These are phyloP conservation scores for Cotesia vestalis DNA, from an alignment of 1,140 invertebrate species.

Conservation along the genomic window DNA sequence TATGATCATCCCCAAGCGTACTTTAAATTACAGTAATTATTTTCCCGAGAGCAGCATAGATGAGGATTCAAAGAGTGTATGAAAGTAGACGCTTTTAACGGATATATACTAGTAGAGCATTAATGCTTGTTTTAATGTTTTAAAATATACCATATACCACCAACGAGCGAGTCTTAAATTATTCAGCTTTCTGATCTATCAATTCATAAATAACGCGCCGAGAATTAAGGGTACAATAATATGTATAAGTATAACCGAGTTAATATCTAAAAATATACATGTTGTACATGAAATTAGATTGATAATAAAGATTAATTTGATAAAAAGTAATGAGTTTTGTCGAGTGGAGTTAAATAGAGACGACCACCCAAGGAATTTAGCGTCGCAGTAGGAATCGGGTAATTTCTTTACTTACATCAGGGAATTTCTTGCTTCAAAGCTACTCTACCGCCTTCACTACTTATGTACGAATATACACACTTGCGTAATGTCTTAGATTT, in stretches of 20 bases:
- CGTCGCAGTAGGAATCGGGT: slow-evolving; percentile 2
- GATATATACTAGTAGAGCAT: slow-evolving; percentile 2
- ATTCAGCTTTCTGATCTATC: too few species aligned
- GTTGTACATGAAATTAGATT: too few species aligned
- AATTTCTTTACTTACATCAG: slow-evolving; percentile 9
- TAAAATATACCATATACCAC: not conserved
- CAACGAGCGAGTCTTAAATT: too few species aligned
- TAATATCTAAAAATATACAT: too few species aligned
- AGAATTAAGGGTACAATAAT: too few species aligned
- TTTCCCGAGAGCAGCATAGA: slow-evolving; percentile 16
- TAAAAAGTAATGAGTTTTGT: slow-evolving; percentile 25
- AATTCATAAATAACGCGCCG: too few species aligned
- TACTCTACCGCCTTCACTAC: not conserved
- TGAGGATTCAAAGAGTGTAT: slow-evolving; percentile 27
- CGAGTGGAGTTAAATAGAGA: slow-evolving; percentile 10
- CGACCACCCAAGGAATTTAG: slow-evolving; percentile 30
- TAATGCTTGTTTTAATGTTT: slow-evolving; percentile 10
- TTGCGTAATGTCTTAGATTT: not conserved
- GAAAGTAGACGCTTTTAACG: slow-evolving; percentile 24
- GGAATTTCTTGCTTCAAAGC: slow-evolving; percentile 21
- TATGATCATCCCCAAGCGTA: slow-evolving; percentile 33
- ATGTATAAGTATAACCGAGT: too few species aligned
- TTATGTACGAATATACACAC: not conserved
- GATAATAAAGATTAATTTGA: not conserved
- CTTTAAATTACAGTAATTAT: slow-evolving; percentile 39